These are phyloP conservation scores for Agrilus biguttatus DNA, from an alignment of 2,888 invertebrate species.

Conservation along the genomic window DNA sequence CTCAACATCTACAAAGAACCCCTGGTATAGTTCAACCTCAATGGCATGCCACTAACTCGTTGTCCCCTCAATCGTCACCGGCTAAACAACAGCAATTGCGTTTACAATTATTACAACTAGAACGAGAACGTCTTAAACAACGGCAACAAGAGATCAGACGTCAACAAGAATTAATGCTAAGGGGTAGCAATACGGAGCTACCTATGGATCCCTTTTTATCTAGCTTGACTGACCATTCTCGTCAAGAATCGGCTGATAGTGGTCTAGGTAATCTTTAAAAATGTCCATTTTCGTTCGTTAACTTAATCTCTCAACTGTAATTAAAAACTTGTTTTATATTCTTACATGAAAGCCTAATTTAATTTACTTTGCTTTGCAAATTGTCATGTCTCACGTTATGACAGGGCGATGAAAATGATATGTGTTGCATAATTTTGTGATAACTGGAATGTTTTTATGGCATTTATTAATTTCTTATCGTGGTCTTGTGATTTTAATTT, in stretches of 20 bases:
- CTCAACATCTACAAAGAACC: slow-evolving; percentile 39
- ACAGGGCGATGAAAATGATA: too few relatives aligned
- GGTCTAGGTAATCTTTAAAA: slow-evolving; percentile 51
- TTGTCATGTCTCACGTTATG: too few relatives aligned
- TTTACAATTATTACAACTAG: slow-evolving; percentile 72
- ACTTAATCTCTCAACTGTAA: background rate
- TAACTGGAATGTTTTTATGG: background rate
- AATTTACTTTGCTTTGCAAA: too few relatives aligned
- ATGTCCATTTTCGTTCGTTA: background rate
- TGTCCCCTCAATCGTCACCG: slow-evolving; percentile 42
- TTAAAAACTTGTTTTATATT: background rate
- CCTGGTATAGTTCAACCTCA: slow-evolving; percentile 26
- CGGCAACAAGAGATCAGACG: slow-evolving; percentile 80
- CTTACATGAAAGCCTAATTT: background rate
- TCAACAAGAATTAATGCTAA: slow-evolving; percentile 66
- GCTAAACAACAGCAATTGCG: slow-evolving; percentile 61
- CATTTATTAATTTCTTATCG: background rate
- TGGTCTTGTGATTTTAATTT: too few relatives aligned
- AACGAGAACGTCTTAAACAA: slow-evolving; percentile 76
- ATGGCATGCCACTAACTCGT: slow-evolving; percentile 27
- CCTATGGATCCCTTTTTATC: slow-evolving; percentile 69
- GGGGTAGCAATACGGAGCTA: slow-evolving; percentile 48
- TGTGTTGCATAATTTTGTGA: background rate
- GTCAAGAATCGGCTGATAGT: slow-evolving; percentile 91
- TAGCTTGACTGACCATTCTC: slow-evolving; percentile 72